These are phyloP conservation scores for Keiferia lycopersicella DNA, from an alignment of 2,888 invertebrate species.

Conservation along the genomic window DNA sequence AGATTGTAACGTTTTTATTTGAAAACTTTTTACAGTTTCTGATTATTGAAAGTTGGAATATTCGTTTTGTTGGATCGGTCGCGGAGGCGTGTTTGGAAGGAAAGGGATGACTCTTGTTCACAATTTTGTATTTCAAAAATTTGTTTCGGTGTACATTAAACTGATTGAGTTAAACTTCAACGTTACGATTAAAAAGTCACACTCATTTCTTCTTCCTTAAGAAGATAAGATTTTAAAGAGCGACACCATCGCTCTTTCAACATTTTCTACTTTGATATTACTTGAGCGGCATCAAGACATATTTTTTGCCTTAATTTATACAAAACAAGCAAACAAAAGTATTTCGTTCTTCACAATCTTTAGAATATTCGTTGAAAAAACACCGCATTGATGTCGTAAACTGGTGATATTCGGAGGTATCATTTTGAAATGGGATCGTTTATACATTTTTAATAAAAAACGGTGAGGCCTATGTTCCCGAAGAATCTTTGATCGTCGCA, in stretches of 20 bases:
- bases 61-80: slow-evolving; percentile 47
- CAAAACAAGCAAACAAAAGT: neutral
- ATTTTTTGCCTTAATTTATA: slow-evolving; percentile 12
- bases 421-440: slow-evolving; percentile 6
- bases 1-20: slow-evolving; percentile 44
- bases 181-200: too few species aligned
- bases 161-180: too few species aligned
- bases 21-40: slow-evolving; percentile 51
- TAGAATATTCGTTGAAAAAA: slow-evolving; percentile 10
- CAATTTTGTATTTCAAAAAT: slow-evolving; percentile 47
- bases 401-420: slow-evolving; percentile 1
- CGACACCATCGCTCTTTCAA: neutral
- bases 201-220: too few species aligned
- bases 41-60: slow-evolving; percentile 53
- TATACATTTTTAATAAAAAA: slow-evolving; percentile 16
- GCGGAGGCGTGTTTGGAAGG: slow-evolving; percentile 42
- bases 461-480: neutral
- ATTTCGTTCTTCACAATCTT: neutral
- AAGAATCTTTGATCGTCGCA: slow-evolving; percentile 9
- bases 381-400: slow-evolving; percentile 5
- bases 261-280: slow-evolving; percentile 2
- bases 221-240: too few species aligned
- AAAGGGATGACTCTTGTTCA: slow-evolving; percentile 45
- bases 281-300: slow-evolving; percentile 2
- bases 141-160: slow-evolving; percentile 28